Evolutionary conservation across 2,113 vertebrate genomes (phyloP), one percentile per base, ranked within the genome.

Genomic region (Pionites leucogaster): DNA sequence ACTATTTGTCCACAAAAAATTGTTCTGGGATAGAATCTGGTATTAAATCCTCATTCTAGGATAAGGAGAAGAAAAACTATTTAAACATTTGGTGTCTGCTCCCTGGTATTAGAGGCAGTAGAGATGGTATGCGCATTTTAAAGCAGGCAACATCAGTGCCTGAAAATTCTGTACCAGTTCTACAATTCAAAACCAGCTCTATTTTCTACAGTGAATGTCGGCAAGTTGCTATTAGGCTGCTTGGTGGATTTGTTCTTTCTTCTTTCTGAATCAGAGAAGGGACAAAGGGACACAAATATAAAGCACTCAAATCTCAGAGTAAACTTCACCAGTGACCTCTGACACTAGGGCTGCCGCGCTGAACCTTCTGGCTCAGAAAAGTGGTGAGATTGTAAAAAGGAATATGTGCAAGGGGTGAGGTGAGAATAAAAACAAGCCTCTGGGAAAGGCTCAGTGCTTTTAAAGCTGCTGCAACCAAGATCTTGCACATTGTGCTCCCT

Each of bases 11-110:
- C 69, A 62, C 92, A 86, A 90, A 90, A 91, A 96, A 85, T 96
- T 94, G 35, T 87, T 90, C 91, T 88, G 18, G 63, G 63, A n/a
- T 81, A 76, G 52, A 95, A 84, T 93, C 70, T 96, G 62, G 64
- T 80, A 92, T 93, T 95, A 94, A 95, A 86, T 42, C 82, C 72
- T 95, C 39, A 94, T 72, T 79, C 74, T 83, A 64, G 93, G 94
- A 95, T 97, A 97, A 86, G 86, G 87, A 88, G 83, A 90, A 76
- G 17, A 79, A 93, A 86, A 95, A 22, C 15, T 81, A 23, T 85
- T 88, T 64, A 97, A 97, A 89, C 18, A 37, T 33, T 76, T 64
- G 18, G 16, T 72, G 46, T 52, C 42, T 89, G 14, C 55, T 95
- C 41, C 44, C 31, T 86, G 29, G n/a, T 63, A 84, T 95, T 94